These are phyloP conservation scores for Zaprionus tsacasi DNA, from an alignment of 1,140 invertebrate genomes.

Conservation along the genomic window DNA sequence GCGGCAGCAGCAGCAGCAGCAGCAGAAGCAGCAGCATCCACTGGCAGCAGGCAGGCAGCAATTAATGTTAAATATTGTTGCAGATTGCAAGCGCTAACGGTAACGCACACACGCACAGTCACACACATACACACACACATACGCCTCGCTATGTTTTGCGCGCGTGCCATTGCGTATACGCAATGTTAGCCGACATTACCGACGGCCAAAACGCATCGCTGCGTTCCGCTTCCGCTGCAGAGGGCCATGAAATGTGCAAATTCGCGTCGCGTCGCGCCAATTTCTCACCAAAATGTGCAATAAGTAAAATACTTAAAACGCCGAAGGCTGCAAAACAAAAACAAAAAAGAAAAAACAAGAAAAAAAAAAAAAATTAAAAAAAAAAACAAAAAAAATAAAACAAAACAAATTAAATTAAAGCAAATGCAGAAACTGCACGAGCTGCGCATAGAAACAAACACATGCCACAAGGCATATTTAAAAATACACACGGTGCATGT, in stretches of 20 bases:
- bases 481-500: not conserved
- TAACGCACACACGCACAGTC: constrained; percentile 18
- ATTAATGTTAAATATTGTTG: constrained; percentile 62
- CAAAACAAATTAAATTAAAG: too few species aligned
- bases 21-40: constrained; percentile 13
- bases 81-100: constrained; percentile 60
- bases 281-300: constrained; percentile 29
- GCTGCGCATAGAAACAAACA: not conserved
- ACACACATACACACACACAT: not conserved
- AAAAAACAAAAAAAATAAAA: constrained; percentile 36
- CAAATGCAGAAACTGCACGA: not conserved
- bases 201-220: constrained; percentile 43
- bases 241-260: constrained; percentile 56
- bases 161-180: constrained; percentile 79
- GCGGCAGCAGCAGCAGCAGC: constrained; percentile 35
- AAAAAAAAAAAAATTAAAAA: constrained; percentile 20
- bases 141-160: constrained; percentile 9
- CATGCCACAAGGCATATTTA: not conserved
- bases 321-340: constrained; percentile 34
- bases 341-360: constrained; percentile 13
- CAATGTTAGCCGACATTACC: constrained; percentile 49
- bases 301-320: constrained; percentile 30
- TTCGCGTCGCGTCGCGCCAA: constrained; percentile 46
- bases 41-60: constrained; percentile 7
- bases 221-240: constrained; percentile 56